Evolutionary conservation across 1,140 invertebrate species (phyloP).

Genomic region (Hydropsyche tenuis): DNA sequence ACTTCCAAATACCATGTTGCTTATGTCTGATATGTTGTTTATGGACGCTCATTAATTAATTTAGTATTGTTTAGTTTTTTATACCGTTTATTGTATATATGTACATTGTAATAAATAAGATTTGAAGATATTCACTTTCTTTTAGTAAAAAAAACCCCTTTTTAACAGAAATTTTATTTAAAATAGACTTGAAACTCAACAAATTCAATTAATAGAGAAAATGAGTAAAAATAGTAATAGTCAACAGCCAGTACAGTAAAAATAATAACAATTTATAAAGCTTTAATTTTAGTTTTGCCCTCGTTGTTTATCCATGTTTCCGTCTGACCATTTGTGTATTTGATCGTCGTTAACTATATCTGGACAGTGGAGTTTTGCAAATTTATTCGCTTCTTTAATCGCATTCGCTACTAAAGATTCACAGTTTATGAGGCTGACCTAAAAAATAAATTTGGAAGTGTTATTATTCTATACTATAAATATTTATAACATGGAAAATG

Average conservation of each 20-base stretch:
- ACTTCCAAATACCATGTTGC: constrained; percentile 80
- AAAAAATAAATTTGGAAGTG: constrained; percentile 24
- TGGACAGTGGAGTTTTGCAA: constrained; percentile 37
- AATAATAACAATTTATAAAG: too few species aligned
- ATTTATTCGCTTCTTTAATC: constrained; percentile 56
- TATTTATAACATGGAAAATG: constrained; percentile 2
- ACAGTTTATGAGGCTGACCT: constrained; percentile 61
- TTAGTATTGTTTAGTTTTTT: constrained; percentile 14
- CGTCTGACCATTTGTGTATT: constrained; percentile 25
- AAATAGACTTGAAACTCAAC: constrained; percentile 8
- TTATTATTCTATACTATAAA: constrained; percentile 23
- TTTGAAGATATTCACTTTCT: too few species aligned
- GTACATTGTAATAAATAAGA: too few species aligned
- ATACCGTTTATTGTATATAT: too few species aligned
- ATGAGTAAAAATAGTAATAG: not conserved
- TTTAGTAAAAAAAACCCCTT: not conserved
- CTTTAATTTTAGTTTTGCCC: too few species aligned
- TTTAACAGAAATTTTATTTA: constrained; percentile 2
- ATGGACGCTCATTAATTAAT: constrained; percentile 81
- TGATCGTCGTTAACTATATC: constrained; percentile 27
- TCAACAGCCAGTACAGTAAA: too few species aligned
- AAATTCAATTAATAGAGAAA: constrained; percentile 1
- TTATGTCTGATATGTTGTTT: constrained; percentile 85
- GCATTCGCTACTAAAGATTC: constrained; percentile 60
- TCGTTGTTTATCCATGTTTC: constrained; percentile 38